Evolutionary conservation across 2,113 vertebrate genomes (phyloP).

Genomic region (Oryzias javanicus): DNA sequence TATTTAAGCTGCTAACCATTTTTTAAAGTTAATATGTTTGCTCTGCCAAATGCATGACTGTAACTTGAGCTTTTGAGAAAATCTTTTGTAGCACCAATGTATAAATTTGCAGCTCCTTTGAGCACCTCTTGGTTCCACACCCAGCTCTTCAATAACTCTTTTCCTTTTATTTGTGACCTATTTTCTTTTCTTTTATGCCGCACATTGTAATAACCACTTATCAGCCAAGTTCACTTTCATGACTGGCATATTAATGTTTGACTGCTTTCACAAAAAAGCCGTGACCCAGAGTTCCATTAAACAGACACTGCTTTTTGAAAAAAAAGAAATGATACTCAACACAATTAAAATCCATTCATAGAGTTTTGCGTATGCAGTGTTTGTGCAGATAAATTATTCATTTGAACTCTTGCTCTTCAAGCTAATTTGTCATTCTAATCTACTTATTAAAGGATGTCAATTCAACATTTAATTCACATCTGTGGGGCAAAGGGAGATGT

Average conservation of each 20-base stretch:
- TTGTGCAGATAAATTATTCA: constrained; percentile 69
- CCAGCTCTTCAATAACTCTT: background rate
- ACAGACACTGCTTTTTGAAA: constrained; percentile 36
- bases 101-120: background rate
- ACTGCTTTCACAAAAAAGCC: constrained; percentile 42
- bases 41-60: no score
- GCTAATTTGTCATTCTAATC: constrained; percentile 63
- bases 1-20: no score
- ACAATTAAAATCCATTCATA: constrained; percentile 47
- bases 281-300: constrained; percentile 47
- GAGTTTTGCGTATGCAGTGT: constrained; percentile 50
- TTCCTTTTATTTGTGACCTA: constrained; percentile 24
- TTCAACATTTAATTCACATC: constrained; percentile 55
- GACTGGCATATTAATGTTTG: constrained; percentile 49
- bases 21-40: no score
- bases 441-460: constrained; percentile 60
- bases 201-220: constrained; percentile 30
- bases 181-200: constrained; percentile 35
- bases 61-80: no score
- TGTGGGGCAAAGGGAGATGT: constrained; percentile 27
- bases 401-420: constrained; percentile 55
- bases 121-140: constrained; percentile 1
- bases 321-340: constrained; percentile 41
- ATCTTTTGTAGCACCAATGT: no score
- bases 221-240: constrained; percentile 40